Conservation (phyloP, 64 coral and sea anemone genomes). For the Anthopleura sola region DNA sequence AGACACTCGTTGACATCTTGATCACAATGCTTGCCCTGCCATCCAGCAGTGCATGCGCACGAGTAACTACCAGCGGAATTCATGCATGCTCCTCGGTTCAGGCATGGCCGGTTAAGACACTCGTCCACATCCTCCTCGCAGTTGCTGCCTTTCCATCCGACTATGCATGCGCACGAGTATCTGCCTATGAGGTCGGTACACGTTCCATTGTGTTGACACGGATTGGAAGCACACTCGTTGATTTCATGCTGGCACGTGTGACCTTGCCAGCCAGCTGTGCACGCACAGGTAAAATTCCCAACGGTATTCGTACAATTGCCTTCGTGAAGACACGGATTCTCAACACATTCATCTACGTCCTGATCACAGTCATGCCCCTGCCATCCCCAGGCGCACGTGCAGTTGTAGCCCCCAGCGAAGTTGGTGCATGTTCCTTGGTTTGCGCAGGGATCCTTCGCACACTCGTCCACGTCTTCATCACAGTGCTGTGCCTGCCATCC, state of each 20-base stretch:
- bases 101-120: constrained; percentile 51
- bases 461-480: not conserved
- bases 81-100: constrained; percentile 58
- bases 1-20: constrained; percentile 49
- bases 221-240: constrained; percentile 31
- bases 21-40: constrained; percentile 36
- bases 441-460: not conserved
- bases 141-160: constrained; percentile 44
- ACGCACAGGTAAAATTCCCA: not conserved
- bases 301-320: not conserved
- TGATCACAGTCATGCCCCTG: not conserved
- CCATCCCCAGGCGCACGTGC: not conserved
- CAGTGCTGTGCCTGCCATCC: constrained; percentile 27
- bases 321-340: not conserved
- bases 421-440: constrained; percentile 5
- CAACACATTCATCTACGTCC: constrained; percentile 11
- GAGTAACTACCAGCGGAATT: constrained; percentile 58
- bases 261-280: not conserved
- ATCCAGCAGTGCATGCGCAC: constrained; percentile 57
- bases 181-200: constrained; percentile 44
- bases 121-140: constrained; percentile 64
- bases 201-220: constrained; percentile 37
- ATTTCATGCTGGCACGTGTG: not conserved
- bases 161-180: constrained; percentile 43
- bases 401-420: not conserved